These are phyloP conservation scores for Nemurella pictetii DNA, from an alignment of 2,888 invertebrate genomes.

Conservation along the genomic window DNA sequence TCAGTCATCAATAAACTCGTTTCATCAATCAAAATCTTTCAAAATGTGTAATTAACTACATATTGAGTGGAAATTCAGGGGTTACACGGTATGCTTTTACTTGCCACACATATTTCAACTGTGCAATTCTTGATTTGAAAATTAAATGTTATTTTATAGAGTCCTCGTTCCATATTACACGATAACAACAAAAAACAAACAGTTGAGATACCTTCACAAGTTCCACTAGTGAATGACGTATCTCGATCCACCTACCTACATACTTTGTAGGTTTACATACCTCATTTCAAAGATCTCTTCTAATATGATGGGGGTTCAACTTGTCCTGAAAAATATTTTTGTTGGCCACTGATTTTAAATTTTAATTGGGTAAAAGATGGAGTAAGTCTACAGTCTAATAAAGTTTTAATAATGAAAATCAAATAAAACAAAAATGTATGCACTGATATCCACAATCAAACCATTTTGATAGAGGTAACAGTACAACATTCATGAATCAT, in stretches of 20 bases:
- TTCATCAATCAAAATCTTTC: too few species aligned
- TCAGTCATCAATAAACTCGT: too few species aligned
- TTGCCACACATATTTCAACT: too few species aligned
- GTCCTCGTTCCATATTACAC: background rate
- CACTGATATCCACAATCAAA: background rate
- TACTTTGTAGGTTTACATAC: background rate
- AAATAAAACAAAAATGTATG: background rate
- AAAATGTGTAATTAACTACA: too few species aligned
- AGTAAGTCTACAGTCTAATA: too few species aligned
- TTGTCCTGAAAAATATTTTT: background rate
- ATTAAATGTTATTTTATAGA: background rate
- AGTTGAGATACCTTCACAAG: background rate
- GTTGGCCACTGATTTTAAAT: background rate
- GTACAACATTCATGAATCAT: too few species aligned
- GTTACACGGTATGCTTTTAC: background rate
- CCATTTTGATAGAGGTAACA: background rate
- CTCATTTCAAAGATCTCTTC: constrained; percentile 24
- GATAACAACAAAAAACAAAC: background rate
- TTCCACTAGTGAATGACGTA: background rate
- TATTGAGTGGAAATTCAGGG: background rate
- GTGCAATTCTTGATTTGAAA: background rate
- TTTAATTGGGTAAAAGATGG: background rate
- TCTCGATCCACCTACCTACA: background rate
- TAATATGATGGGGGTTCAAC: background rate
- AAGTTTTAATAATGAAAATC: background rate